A percentile compares a stretch with the other conserved stretches of the same genome.
Evolutionary conservation across 2,888 invertebrate genomes (phyloP).

Genomic region (Aleiodes alternator): DNA sequence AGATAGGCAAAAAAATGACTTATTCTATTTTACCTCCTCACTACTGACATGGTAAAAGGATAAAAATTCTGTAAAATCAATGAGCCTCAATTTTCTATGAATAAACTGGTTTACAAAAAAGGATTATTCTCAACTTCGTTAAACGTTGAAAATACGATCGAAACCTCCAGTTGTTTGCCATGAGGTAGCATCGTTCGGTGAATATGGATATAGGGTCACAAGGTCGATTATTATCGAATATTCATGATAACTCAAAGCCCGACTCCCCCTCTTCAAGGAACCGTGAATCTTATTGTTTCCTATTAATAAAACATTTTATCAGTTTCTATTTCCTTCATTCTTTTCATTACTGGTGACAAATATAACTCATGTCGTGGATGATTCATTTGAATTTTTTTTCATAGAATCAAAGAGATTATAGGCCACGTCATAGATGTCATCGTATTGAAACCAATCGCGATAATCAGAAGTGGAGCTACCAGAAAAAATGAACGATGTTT

Average conservation of each 20-base stretch:
- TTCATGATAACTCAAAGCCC: neutral
- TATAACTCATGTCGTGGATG: neutral
- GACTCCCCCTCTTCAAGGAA: neutral
- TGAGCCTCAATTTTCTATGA: slow-evolving; percentile 8
- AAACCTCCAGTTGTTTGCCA: slow-evolving; percentile 27
- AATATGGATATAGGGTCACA: slow-evolving; percentile 24
- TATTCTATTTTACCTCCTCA: too few species aligned
- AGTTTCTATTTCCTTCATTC: neutral
- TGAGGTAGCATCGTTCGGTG: slow-evolving; percentile 7
- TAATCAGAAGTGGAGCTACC: too few species aligned
- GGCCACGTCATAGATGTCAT: too few species aligned
- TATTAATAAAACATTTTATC: slow-evolving; percentile 10
- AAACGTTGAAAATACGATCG: slow-evolving; percentile 13
- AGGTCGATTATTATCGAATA: slow-evolving; percentile 27
- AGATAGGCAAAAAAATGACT: too few species aligned
- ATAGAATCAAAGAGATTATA: too few species aligned
- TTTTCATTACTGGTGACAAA: neutral
- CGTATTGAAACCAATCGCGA: too few species aligned
- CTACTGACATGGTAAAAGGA: neutral
- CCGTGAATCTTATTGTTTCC: slow-evolving; percentile 4
- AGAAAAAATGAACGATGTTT: too few species aligned
- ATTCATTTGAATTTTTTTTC: too few species aligned
- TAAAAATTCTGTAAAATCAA: slow-evolving; percentile 2
- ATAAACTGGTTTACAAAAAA: slow-evolving; percentile 10
- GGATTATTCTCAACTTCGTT: slow-evolving; percentile 13